Percentiles rank a stretch among this genome's conserved stretches.
phyloP scores from a whole-genome alignment of 2,113 vertebrate genomes.

The Centropus bengalensis region DNA sequence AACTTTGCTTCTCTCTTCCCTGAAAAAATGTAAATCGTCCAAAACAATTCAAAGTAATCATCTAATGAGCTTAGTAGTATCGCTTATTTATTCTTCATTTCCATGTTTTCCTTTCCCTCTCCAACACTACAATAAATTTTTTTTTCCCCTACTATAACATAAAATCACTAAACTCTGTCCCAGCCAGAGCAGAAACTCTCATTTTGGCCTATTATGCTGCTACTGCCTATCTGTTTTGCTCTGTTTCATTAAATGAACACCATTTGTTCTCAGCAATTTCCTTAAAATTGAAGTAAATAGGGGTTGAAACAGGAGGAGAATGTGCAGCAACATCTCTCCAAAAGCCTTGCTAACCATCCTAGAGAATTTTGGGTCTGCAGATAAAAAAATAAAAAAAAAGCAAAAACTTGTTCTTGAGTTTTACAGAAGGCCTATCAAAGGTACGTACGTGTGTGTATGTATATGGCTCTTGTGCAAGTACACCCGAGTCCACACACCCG shows the following conservation, averaged over 20 bases:
- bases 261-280: not conserved
- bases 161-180: not conserved
- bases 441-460: fast-evolving
- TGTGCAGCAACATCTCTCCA: not conserved
- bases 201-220: not conserved
- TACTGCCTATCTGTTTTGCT: not conserved
- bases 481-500: not conserved
- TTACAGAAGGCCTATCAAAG: not conserved
- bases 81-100: not conserved
- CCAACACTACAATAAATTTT: not conserved
- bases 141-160: not conserved
- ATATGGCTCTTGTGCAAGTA: not conserved
- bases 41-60: not conserved
- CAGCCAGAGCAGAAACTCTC: not conserved
- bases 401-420: not conserved
- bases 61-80: not conserved
- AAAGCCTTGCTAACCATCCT: not conserved
- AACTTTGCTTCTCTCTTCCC: not conserved
- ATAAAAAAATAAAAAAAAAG: fast-evolving
- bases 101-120: not conserved
- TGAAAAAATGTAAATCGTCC: not conserved
- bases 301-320: not conserved
- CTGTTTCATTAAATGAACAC: not conserved
- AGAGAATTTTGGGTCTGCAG: not conserved
- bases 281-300: not conserved